Conservation (phyloP, 2,113 vertebrate species). For the Chloebia gouldiae region DNA sequence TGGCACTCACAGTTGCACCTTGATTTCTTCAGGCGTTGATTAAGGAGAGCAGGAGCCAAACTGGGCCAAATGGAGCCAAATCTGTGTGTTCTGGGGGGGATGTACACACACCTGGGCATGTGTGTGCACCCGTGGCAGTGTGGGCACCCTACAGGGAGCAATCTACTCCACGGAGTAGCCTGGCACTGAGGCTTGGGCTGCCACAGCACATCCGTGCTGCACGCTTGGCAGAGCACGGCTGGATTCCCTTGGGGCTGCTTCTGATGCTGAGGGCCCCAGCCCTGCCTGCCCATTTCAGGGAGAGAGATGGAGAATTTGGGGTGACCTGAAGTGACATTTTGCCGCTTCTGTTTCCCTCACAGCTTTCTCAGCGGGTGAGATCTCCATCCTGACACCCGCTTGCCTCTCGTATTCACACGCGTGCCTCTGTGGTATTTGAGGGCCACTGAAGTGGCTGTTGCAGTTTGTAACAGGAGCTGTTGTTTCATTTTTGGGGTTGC, state of each 20-base stretch:
- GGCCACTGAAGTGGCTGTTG: background rate
- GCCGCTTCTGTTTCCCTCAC: background rate
- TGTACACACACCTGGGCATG: fast-evolving
- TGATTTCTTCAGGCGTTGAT: fast-evolving
- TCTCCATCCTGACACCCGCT: background rate
- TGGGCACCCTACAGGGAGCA: background rate
- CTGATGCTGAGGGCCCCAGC: background rate
- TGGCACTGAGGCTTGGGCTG: background rate
- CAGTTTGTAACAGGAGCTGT: background rate
- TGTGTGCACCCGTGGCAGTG: background rate
- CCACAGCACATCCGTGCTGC: background rate
- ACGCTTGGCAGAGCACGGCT: background rate
- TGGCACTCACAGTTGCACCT: fast-evolving
- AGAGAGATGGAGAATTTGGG: background rate
- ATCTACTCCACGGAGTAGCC: background rate
- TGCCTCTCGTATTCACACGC: background rate
- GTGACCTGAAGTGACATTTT: conserved; percentile 22
- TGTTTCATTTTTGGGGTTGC: background rate
- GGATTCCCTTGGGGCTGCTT: background rate
- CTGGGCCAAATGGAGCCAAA: background rate
- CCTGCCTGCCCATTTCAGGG: background rate
- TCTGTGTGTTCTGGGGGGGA: fast-evolving
- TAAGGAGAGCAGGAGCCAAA: background rate
- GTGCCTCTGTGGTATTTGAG: background rate
- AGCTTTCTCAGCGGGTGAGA: background rate